A percentile compares a stretch with the other conserved stretches of the same genome.
Conservation (phyloP, 2,888 invertebrate species). For the Drosophila anceps region DNA sequence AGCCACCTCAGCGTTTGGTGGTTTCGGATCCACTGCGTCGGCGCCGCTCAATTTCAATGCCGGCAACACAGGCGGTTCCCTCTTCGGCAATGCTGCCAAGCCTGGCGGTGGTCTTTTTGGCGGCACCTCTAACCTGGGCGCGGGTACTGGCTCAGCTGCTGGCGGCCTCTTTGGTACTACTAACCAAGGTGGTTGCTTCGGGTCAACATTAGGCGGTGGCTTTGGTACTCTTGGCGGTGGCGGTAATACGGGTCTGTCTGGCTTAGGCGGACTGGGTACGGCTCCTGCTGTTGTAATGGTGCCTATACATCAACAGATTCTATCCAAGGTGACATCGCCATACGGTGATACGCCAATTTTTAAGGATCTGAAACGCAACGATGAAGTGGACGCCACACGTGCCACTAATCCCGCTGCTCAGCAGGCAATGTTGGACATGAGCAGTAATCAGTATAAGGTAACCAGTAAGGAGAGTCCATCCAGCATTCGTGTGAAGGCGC, state of each 20-base stretch:
- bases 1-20: conserved; percentile 87
- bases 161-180: conserved; percentile 25
- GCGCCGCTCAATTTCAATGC: conserved; percentile 84
- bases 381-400: conserved; percentile 88
- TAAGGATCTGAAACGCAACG: conserved; percentile 88
- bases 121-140: conserved; percentile 64
- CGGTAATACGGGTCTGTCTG: conserved; percentile 39
- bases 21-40: conserved; percentile 86
- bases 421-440: conserved; percentile 87
- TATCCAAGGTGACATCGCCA: conserved; percentile 91
- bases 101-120: conserved; percentile 85
- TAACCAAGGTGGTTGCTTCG: conserved; percentile 75
- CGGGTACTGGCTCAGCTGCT: conserved; percentile 19
- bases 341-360: conserved; percentile 95
- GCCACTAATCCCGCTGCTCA: conserved; percentile 91
- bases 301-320: conserved; percentile 90
- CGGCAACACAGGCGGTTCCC: conserved; percentile 72
- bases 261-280: conserved; percentile 56
- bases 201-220: conserved; percentile 58
- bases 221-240: conserved; percentile 59
- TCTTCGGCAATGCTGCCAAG: conserved; percentile 86
- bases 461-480: conserved; percentile 86
- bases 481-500: conserved; percentile 86
- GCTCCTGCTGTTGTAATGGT: conserved; percentile 73
- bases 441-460: conserved; percentile 87